Evolutionary conservation across 2,888 invertebrate species (phyloP).

Genomic region (Rosalia funebris): DNA sequence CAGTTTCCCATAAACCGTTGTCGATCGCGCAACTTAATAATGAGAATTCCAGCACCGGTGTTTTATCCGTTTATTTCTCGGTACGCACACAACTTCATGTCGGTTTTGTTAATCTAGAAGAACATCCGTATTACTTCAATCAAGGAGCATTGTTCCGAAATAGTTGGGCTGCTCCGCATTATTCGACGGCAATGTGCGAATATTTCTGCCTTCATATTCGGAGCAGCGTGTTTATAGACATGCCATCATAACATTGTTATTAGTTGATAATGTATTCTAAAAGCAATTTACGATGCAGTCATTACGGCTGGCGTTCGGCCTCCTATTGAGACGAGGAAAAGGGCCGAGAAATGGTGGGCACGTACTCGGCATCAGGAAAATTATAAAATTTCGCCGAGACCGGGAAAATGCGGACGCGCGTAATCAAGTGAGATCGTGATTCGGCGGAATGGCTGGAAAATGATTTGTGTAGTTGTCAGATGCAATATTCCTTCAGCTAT

Average conservation of each 20-base stretch:
- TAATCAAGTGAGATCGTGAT: too few species aligned
- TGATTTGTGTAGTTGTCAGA: too few species aligned
- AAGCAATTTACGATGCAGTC: neutral
- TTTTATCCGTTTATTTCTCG: neutral
- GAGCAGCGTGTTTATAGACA: neutral
- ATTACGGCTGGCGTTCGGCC: too few species aligned
- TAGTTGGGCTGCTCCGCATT: neutral
- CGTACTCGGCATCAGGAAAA: too few species aligned
- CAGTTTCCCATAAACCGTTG: too few species aligned
- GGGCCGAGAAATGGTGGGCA: too few species aligned
- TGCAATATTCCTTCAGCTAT: too few species aligned
- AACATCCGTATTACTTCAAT: neutral
- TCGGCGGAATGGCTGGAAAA: too few species aligned
- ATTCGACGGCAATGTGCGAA: neutral
- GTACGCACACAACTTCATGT: neutral
- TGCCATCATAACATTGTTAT: neutral
- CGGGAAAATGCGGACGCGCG: too few species aligned
- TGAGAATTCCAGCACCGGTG: neutral
- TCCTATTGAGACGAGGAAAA: too few species aligned
- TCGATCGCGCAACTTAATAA: neutral
- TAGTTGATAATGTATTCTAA: neutral
- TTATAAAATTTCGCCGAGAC: too few species aligned
- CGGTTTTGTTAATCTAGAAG: neutral
- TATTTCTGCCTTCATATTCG: neutral
- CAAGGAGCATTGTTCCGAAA: neutral